These are phyloP conservation scores for Lamellibrachia luymesi DNA, from an alignment of 1,140 invertebrate species.

Conservation along the genomic window DNA sequence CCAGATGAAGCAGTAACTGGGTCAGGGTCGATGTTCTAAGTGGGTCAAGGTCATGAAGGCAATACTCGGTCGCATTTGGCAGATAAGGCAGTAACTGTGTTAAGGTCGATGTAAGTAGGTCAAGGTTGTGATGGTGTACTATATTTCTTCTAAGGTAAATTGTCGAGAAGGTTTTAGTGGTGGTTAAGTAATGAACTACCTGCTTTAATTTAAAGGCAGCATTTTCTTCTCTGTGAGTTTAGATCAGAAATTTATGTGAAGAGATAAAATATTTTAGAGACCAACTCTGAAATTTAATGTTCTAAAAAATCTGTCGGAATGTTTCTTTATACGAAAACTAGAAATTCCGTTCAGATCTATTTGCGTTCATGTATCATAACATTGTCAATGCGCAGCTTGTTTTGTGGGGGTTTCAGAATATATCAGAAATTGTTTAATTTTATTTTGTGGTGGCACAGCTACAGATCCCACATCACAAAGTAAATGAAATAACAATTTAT, in stretches of 20 bases:
- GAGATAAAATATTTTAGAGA: neutral
- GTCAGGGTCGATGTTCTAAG: neutral
- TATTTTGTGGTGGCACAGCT: too few species aligned
- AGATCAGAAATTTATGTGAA: neutral
- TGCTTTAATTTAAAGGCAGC: neutral
- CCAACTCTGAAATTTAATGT: neutral
- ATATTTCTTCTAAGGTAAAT: neutral
- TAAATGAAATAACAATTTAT: neutral
- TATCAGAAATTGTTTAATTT: too few species aligned
- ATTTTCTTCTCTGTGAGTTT: neutral
- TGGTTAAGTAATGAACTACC: neutral
- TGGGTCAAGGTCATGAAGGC: neutral
- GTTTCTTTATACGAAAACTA: neutral
- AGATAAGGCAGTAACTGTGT: neutral
- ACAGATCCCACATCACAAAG: too few species aligned
- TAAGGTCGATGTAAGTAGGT: neutral
- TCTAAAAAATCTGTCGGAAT: neutral
- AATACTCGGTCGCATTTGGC: neutral
- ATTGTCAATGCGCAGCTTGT: too few species aligned
- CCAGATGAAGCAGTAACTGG: constrained; percentile 12
- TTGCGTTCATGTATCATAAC: neutral
- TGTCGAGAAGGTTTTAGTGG: neutral
- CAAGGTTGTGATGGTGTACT: neutral
- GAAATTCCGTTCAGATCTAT: neutral
- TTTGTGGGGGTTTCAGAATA: too few species aligned